Base-by-base conservation (phyloP, 2,113 vertebrate genomes). In the Lepidothrix coronata region DNA sequence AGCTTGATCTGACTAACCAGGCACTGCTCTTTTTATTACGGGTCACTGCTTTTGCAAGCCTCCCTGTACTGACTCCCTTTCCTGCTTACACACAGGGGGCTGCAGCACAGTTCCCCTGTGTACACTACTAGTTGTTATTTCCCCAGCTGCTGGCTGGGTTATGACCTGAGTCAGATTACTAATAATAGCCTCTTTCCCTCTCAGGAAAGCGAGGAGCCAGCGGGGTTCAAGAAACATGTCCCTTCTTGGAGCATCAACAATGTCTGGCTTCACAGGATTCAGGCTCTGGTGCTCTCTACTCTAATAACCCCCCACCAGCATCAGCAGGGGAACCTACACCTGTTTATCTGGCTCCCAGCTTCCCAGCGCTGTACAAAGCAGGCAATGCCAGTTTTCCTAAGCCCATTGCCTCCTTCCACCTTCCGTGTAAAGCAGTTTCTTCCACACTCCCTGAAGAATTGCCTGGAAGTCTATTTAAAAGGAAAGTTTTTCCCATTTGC, bases 101-200 rank as follows among this genome's bases (percentile, higher is more conserved):
- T 93, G 73, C 79, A 65, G 93, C 24, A 8, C 52, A 55, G 65
- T 93, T 77, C 44, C 49, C 81, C 77, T 92, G 93, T 95, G 95
- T 95, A 86, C 89, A 72, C 70, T 65, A 44, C 55, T 48, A 92
- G 89, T 61, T 96, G 94, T 94, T 96, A 95, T 91, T 96, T 95
- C 91, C 80, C 91, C 91, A 96, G 94, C 89, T 95, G 93, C 94
- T 70, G 85, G 62, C 81, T 95, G 93, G 91, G 95, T 84, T 93
- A 31, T n/a, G 93, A 96, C 94, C 91, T 31, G 44, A 88, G 84
- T 65, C 84, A 51, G 41, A 76, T 89, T 77, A 85, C 81, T 83
- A 76, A 95, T 78, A 96, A 96, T 72, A 95, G 73, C 76, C 48
- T 87, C 65, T 62, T 89, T 37, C 59, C 89, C 57, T 57, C 89